Conservation (phyloP, 1,140 invertebrate genomes). For the honey bee (Apis mellifera) region Amel_HAv3.1 CM009933.2:3562001-3562500, state of each 20-base stretch:
- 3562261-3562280: conserved; percentile 6
- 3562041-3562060: no score
- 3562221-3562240: background rate
- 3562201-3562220: no score
- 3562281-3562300: background rate
- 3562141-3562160: background rate
- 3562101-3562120: background rate
- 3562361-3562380: no score
- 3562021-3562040: background rate
- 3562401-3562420: background rate
- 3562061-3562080: background rate
- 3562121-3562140: background rate
- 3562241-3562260: background rate
- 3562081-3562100: background rate
- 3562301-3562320: background rate
- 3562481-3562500: conserved; percentile 33
- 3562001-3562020: background rate
- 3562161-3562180: background rate
- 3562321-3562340: no score
- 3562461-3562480: conserved; percentile 2
- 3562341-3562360: no score
- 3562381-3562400: no score
- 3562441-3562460: background rate
- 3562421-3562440: background rate
- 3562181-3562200: background rate